Base-by-base conservation (phyloP, 2,797 vertebrate species). In the Oryzias sinensis region DNA sequence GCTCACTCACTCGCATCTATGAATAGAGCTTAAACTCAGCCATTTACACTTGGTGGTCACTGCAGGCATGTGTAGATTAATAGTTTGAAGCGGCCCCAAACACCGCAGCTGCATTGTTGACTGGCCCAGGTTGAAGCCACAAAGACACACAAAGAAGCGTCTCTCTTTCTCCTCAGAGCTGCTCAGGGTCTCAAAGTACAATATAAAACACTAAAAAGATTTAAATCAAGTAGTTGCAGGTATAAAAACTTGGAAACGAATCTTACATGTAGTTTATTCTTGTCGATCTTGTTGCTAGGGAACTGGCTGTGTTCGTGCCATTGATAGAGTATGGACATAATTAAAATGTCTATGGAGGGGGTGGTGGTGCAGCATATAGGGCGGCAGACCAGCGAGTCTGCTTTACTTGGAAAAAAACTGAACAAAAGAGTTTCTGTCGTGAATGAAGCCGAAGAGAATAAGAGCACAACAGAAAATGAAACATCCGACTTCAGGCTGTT, bases 241-340 rank as follows among this genome's bases (percentile, higher is more conserved):
- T 89, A 81, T 77, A 83, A 74, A 37, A 87, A 86, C 80, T 82
- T 78, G 72, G 81, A 81, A 81, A 89, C 86, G 76, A 84, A 84
- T 88, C 85, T 85, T 77, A 83, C 76, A 81, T 80, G 81, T 85
- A 87, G 88, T 89, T 87, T 88, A 86, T 88, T 89, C 83, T 89
- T 74, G 80, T 80, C 80, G 74, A 77, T 85, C 76, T 88, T 91
- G 92, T 93, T 92, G 91, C 92, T 92, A 91, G 88, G 92, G 76
- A 82, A 93, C 90, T 56, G 86, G 87, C 90, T 82, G 86, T 86
- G 88, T 90, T 89, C 83, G 49, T 79, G 59, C 68, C 79, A 87
- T 82, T 85, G 80, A 89, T 88, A 85, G 81, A 66, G 78, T 72
- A 77, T 82, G 85, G 84, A 89, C 80, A 73, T 89, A 89, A 88